These are phyloP conservation scores for Cryptocheilus praepositus DNA, from an alignment of 2,888 invertebrate species.

Conservation along the genomic window DNA sequence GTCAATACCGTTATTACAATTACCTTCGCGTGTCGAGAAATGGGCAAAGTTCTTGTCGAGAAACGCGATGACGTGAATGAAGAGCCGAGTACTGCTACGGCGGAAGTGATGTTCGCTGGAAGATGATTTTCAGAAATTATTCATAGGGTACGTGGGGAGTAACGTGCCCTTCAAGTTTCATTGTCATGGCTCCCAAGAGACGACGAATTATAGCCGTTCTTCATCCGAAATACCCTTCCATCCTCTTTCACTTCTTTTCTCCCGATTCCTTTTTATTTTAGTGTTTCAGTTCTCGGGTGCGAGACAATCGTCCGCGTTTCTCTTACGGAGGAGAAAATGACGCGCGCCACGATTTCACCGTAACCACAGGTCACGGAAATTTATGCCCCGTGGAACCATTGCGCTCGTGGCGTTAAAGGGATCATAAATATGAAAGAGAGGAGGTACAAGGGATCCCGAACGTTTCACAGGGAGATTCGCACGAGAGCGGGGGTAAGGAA, in stretches of 20 bases:
- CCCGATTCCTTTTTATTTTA: neutral
- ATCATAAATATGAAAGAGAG: constrained; percentile 46
- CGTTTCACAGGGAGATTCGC: too few relatives aligned
- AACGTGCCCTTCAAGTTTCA: neutral
- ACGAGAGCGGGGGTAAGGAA: too few relatives aligned
- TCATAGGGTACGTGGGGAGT: too few relatives aligned
- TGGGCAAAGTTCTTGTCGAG: neutral
- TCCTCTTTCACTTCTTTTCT: constrained; percentile 12
- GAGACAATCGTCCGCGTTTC: constrained; percentile 16
- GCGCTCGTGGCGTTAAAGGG: constrained; percentile 22
- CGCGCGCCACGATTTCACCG: constrained; percentile 45
- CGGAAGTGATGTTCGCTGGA: too few relatives aligned
- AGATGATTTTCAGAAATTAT: too few relatives aligned
- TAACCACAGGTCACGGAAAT: constrained; percentile 51
- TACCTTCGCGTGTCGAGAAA: neutral
- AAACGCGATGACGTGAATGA: constrained; percentile 6
- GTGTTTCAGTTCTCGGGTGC: constrained; percentile 5
- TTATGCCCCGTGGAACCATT: constrained; percentile 39
- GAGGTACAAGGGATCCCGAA: neutral
- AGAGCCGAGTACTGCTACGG: constrained; percentile 6
- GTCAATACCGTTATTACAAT: constrained; percentile 11
- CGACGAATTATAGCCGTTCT: neutral
- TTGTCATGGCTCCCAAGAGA: neutral
- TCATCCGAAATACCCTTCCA: neutral
- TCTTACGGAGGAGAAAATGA: constrained; percentile 31